Evolutionary conservation across 2,888 invertebrate genomes (phyloP), one percentile per base, ranked within the genome.

Genomic region (Caenorhabditis macrosperma): DNA sequence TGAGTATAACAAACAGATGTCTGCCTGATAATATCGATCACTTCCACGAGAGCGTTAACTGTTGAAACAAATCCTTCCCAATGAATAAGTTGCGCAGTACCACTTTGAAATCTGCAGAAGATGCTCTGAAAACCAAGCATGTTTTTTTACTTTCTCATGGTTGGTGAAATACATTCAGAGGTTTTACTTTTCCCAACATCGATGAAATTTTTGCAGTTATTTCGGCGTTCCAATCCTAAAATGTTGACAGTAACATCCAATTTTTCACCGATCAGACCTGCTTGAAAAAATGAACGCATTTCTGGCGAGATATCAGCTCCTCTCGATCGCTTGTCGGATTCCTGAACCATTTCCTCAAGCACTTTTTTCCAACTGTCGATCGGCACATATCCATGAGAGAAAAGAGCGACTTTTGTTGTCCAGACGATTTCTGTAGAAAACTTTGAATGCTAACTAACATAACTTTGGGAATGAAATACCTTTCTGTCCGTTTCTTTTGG

Each of bases 251-350:
- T n/a, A 5, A 46, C 5, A 46, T 35, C 9, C 38, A 12, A 10
- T 35, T 35, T 7, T 9, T 12, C 7, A 26, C 17, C 17, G 26
- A 9, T 10, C 30, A 55, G 17, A 72, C 72, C 63, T 93, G 91
- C 87, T 93, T 91, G 88, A 94, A 94, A 91, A 93, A 95, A 12
- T 93, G 92, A 10, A 95, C 93, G 26, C 94, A 94, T 82, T 94
- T 93, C 75, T 94, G 93, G 10, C 95, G 93, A 50, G 93, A 92
- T 33, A 92, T 91, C 17, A 95, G 91, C 9, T 93, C 91, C 0
- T 91, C 89, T 0, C 93, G 86, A 89, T 95, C 93, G 59, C 93
- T 93, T 0, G 93, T 93, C 0, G 95, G 95, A 85, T 94, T 94
- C 79, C 94, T 93, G 81, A 95, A 93, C 86, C 94, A 93, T 33